phyloP scores from a whole-genome alignment of 2,113 vertebrate genomes.

The Mola mola region DNA sequence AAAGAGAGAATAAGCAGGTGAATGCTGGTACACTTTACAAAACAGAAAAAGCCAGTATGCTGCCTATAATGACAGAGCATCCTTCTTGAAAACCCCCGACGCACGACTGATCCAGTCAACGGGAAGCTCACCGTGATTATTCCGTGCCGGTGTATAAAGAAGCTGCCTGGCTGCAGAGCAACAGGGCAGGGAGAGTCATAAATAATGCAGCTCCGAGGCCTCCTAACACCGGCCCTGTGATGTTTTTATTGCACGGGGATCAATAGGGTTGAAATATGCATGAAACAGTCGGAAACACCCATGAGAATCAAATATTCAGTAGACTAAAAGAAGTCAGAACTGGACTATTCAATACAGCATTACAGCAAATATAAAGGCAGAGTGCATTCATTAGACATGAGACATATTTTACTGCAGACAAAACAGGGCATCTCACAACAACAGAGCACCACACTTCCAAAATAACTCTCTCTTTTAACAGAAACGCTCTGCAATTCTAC shows the following conservation, averaged over 20 bases:
- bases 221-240: slow-evolving; percentile 21
- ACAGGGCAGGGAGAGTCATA: slow-evolving; percentile 37
- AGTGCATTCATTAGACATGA: no score
- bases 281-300: slow-evolving; percentile 52
- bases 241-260: slow-evolving; percentile 61
- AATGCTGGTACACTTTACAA: neutral
- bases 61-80: slow-evolving; percentile 30
- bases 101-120: slow-evolving; percentile 23
- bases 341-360: neutral
- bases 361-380: no score
- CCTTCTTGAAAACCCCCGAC: slow-evolving; percentile 20
- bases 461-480: neutral
- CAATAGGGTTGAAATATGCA: slow-evolving; percentile 67
- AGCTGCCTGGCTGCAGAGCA: slow-evolving; percentile 10
- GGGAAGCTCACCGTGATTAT: slow-evolving; percentile 48
- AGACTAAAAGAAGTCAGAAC: neutral
- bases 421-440: no score
- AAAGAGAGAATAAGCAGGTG: no score
- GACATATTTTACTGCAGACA: no score
- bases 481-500: neutral
- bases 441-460: no score
- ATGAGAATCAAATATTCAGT: slow-evolving; percentile 1
- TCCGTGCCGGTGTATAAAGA: slow-evolving; percentile 54
- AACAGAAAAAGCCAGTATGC: neutral
- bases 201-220: slow-evolving; percentile 52